A percentile compares a stretch with the other conserved stretches of the same genome.
These are phyloP conservation scores for Nycticorax nycticorax DNA, from an alignment of 2,113 vertebrate genomes.

Conservation along the genomic window DNA sequence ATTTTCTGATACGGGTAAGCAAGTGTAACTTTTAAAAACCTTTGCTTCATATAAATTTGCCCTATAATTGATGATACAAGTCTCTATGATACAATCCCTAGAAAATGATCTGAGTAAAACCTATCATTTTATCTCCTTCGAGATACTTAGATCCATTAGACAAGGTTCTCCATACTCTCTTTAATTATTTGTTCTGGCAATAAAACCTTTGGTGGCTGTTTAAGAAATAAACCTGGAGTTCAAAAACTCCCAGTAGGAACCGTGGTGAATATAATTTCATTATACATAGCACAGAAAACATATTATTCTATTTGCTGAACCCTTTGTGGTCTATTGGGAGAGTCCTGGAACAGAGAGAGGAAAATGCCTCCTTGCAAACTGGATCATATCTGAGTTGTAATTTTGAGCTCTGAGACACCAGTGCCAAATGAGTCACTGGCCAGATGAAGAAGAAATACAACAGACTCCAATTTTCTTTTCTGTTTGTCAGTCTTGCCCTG, in stretches of 20 bases:
- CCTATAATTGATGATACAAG: not conserved
- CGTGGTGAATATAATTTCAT: conserved; percentile 25
- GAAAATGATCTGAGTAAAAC: not conserved
- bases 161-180: not conserved
- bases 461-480: not conserved
- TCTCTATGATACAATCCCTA: not conserved
- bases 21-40: not conserved
- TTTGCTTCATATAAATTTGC: not conserved
- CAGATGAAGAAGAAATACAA: not conserved
- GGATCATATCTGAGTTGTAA: conserved; percentile 6
- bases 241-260: conserved; percentile 26
- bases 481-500: not conserved
- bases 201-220: not conserved
- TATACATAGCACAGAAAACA: not conserved
- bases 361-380: conserved; percentile 10
- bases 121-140: not conserved
- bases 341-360: not conserved
- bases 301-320: conserved; percentile 21
- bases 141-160: conserved; percentile 1
- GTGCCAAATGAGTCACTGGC: not conserved
- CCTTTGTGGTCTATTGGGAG: not conserved
- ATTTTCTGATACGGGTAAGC: not conserved
- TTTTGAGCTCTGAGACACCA: not conserved
- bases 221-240: conserved; percentile 29
- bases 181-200: conserved; percentile 50